Conservation (phyloP, 2,113 vertebrate species). For the Malurus melanocephalus region DNA sequence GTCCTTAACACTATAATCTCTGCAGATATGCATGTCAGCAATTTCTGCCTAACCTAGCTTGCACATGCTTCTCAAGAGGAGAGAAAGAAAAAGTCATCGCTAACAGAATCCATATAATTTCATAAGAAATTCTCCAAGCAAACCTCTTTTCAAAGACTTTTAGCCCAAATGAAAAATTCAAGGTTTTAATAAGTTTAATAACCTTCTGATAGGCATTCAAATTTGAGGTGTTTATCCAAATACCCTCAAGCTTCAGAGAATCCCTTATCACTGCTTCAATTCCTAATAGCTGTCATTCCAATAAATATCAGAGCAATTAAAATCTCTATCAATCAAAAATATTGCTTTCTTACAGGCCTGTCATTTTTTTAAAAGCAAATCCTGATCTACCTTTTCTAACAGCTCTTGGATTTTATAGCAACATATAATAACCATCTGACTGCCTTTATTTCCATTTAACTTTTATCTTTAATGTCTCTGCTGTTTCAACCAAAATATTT, state of each 20-base stretch:
- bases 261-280: conserved; percentile 35
- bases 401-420: conserved; percentile 75
- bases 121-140: conserved; percentile 28
- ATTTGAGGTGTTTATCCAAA: conserved; percentile 64
- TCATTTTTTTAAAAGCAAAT: conserved; percentile 75
- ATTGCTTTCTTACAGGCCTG: conserved; percentile 52
- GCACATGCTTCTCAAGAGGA: neutral
- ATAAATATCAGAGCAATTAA: conserved; percentile 58
- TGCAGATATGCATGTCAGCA: neutral
- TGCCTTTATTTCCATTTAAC: conserved; percentile 78
- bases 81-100: neutral
- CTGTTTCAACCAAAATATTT: conserved; percentile 77
- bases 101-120: neutral
- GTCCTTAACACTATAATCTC: neutral
- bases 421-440: conserved; percentile 77
- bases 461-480: conserved; percentile 74
- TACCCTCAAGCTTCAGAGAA: conserved; percentile 60
- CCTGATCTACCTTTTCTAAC: conserved; percentile 74
- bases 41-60: neutral
- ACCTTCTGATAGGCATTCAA: conserved; percentile 49
- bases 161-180: conserved; percentile 49
- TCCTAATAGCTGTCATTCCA: conserved; percentile 59
- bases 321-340: conserved; percentile 48
- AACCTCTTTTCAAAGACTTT: conserved; percentile 47
- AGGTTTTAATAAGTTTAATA: conserved; percentile 60